Conservation (phyloP, 1,140 invertebrate species). For the Orussus abietinus region DNA sequence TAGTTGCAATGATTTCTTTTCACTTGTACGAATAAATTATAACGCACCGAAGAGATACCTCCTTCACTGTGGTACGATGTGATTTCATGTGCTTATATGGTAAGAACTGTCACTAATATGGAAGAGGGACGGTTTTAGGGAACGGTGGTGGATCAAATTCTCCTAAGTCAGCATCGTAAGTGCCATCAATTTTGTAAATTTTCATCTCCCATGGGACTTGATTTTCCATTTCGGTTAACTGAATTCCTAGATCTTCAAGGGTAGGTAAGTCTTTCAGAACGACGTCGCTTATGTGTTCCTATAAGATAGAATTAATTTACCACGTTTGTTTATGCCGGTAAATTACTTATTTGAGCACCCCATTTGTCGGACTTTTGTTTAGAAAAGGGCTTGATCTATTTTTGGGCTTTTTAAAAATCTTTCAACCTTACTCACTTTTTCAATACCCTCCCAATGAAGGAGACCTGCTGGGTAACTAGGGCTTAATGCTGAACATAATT, state of each 20-base stretch:
- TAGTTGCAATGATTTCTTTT: no score
- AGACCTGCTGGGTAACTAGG: conserved; percentile 63
- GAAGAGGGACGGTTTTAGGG: no score
- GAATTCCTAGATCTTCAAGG: conserved; percentile 83
- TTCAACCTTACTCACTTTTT: conserved; percentile 60
- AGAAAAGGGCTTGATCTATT: neutral
- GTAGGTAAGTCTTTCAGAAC: conserved; percentile 65
- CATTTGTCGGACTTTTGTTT: conserved; percentile 1
- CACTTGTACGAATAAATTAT: no score
- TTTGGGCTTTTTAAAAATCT: neutral
- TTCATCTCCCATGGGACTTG: conserved; percentile 74
- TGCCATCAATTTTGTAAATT: conserved; percentile 59
- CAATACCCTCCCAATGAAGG: conserved; percentile 74
- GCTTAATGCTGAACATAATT: conserved; percentile 58
- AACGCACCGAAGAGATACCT: no score
- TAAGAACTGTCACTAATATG: no score
- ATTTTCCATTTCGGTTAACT: conserved; percentile 70
- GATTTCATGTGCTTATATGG: no score
- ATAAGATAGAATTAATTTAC: conserved; percentile 22
- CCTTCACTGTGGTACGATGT: no score
- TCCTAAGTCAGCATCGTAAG: conserved; percentile 71
- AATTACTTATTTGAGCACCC: neutral
- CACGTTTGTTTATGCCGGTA: conserved; percentile 6
- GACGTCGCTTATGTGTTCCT: conserved; percentile 75
- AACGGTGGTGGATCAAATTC: no score